Conservation (phyloP, 1,140 invertebrate genomes). For the Euborellia annulipes region DNA sequence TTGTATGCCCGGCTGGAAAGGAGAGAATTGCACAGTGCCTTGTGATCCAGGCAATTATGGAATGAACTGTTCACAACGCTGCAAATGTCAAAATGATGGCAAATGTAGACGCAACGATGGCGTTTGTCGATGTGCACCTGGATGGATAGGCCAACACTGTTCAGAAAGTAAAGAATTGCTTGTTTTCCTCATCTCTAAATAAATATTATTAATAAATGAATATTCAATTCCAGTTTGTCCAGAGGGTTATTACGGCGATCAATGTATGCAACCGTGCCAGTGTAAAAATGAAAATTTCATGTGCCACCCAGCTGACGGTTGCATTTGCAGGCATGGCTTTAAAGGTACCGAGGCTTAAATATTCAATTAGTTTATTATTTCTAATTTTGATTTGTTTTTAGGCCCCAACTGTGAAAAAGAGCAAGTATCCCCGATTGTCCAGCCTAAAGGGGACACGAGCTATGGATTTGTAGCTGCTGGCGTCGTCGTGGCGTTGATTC, state of each 20-base stretch:
- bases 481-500: slow-evolving; percentile 48
- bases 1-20: slow-evolving; percentile 72
- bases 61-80: slow-evolving; percentile 68
- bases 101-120: slow-evolving; percentile 67
- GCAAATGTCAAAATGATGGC: slow-evolving; percentile 67
- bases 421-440: slow-evolving; percentile 23
- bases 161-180: slow-evolving; percentile 43
- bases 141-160: slow-evolving; percentile 65
- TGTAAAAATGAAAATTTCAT: slow-evolving; percentile 61
- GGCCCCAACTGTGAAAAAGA: slow-evolving; percentile 34
- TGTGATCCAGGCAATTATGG: slow-evolving; percentile 74
- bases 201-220: neutral
- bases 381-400: slow-evolving; percentile 16
- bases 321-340: slow-evolving; percentile 61
- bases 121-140: slow-evolving; percentile 58
- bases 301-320: slow-evolving; percentile 66
- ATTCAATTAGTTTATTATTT: neutral
- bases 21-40: slow-evolving; percentile 55
- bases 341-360: slow-evolving; percentile 34
- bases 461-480: slow-evolving; percentile 44
- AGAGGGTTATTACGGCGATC: slow-evolving; percentile 75
- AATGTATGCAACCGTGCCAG: slow-evolving; percentile 66
- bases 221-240: slow-evolving; percentile 52
- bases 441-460: slow-evolving; percentile 22
- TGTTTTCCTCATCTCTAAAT: neutral